Percentiles rank a stretch among this genome's conserved stretches.
These are phyloP conservation scores for Amphipoea oculea DNA, from an alignment of 2,888 invertebrate genomes.

Conservation along the genomic window DNA sequence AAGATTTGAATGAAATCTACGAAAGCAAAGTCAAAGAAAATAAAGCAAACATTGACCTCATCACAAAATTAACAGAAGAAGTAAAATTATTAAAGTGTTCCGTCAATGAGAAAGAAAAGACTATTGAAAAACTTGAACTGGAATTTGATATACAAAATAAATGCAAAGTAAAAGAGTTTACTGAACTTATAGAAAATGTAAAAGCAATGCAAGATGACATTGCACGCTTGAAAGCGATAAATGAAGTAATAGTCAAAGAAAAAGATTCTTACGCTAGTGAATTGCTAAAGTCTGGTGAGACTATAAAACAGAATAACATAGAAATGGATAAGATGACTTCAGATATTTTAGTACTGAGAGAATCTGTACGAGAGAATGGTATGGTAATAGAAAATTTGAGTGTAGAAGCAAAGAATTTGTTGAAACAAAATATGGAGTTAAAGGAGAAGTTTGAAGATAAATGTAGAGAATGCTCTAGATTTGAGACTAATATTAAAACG, in stretches of 20 bases:
- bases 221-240: conserved; percentile 74
- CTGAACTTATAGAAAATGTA: conserved; percentile 70
- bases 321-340: conserved; percentile 82
- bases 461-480: conserved; percentile 74
- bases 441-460: conserved; percentile 82
- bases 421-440: conserved; percentile 77
- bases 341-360: conserved; percentile 80
- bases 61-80: conserved; percentile 76
- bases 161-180: conserved; percentile 66
- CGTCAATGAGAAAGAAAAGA: conserved; percentile 71
- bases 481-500: conserved; percentile 85
- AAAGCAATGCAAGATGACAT: conserved; percentile 73
- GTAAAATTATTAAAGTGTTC: conserved; percentile 71
- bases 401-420: conserved; percentile 77
- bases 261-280: conserved; percentile 77
- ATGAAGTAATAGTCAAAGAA: conserved; percentile 78
- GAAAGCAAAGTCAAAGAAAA: conserved; percentile 76
- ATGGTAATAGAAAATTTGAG: conserved; percentile 79
- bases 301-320: conserved; percentile 77
- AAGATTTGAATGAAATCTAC: conserved; percentile 74
- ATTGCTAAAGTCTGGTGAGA: conserved; percentile 80
- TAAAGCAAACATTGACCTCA: conserved; percentile 65
- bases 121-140: conserved; percentile 66
- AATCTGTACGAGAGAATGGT: conserved; percentile 79
- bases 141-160: conserved; percentile 29